Evolutionary conservation across 2,888 invertebrate species (phyloP).

Genomic region (Athetis lepigone): DNA sequence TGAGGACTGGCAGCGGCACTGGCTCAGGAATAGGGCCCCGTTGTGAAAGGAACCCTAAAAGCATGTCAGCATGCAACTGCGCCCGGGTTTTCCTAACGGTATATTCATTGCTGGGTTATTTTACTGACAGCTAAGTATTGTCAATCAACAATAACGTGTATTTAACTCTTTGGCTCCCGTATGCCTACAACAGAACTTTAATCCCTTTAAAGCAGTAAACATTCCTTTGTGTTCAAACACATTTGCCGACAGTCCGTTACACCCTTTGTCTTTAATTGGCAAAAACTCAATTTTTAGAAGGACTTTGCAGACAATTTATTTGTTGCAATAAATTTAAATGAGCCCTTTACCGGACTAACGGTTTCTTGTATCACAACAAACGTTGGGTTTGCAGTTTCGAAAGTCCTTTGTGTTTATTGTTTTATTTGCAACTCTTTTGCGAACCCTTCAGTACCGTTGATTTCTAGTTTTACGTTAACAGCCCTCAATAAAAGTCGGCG

Average conservation of each 20-base stretch:
- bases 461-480: constrained; percentile 70
- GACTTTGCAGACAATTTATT: constrained; percentile 68
- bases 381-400: constrained; percentile 67
- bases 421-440: constrained; percentile 82
- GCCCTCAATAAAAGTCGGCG: constrained; percentile 75
- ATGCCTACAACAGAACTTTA: constrained; percentile 16
- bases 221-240: constrained; percentile 41
- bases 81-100: constrained; percentile 15
- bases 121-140: constrained; percentile 12
- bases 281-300: constrained; percentile 50
- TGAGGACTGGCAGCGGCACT: too few relatives aligned
- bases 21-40: too few relatives aligned
- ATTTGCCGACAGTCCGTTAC: constrained; percentile 50
- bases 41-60: too few relatives aligned
- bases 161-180: constrained; percentile 49
- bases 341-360: constrained; percentile 75
- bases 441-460: constrained; percentile 75
- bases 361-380: constrained; percentile 68
- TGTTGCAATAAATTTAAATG: constrained; percentile 82
- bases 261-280: constrained; percentile 62
- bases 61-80: constrained; percentile 11
- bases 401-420: constrained; percentile 74
- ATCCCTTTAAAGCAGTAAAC: constrained; percentile 39
- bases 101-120: constrained; percentile 12
- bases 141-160: constrained; percentile 19